A percentile compares a stretch with the other conserved stretches of the same genome.
Evolutionary conservation across 2,888 invertebrate genomes (phyloP).

Genomic region (Volucella inanis): DNA sequence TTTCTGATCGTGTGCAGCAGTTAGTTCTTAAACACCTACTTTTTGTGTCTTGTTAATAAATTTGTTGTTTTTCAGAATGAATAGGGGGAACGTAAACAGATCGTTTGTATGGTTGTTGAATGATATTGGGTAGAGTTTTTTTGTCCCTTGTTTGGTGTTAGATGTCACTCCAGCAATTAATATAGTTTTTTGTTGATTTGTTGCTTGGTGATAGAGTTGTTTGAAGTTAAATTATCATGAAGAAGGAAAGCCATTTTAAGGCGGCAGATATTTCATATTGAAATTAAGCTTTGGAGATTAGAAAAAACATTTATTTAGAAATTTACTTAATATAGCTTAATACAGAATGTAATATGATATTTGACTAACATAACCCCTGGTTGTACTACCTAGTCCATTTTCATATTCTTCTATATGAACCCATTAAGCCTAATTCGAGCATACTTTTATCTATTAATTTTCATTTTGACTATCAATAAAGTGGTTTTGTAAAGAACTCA

Average conservation of each 20-base stretch:
- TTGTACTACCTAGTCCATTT: no score
- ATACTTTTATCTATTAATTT: no score
- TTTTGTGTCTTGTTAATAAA: constrained; percentile 56
- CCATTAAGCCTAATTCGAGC: no score
- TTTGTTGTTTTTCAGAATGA: constrained; percentile 26
- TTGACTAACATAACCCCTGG: no score
- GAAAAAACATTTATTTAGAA: no score
- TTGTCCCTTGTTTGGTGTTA: not conserved
- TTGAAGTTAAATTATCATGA: not conserved
- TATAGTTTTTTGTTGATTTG: not conserved
- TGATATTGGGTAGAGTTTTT: not conserved
- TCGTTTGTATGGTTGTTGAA: not conserved
- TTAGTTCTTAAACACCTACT: constrained; percentile 61
- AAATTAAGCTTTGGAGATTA: no score
- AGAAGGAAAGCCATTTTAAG: not conserved
- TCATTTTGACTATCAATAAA: no score
- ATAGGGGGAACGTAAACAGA: constrained; percentile 19
- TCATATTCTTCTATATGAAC: no score
- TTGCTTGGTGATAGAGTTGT: not conserved
- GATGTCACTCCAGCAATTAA: constrained; percentile 9
- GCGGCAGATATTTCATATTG: no score
- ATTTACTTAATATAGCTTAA: no score
- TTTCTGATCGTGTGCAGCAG: constrained; percentile 47
- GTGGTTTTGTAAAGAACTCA: no score
- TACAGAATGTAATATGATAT: no score